These are phyloP conservation scores for Papilio xuthus DNA, from an alignment of 1,140 invertebrate genomes.

Conservation along the genomic window DNA sequence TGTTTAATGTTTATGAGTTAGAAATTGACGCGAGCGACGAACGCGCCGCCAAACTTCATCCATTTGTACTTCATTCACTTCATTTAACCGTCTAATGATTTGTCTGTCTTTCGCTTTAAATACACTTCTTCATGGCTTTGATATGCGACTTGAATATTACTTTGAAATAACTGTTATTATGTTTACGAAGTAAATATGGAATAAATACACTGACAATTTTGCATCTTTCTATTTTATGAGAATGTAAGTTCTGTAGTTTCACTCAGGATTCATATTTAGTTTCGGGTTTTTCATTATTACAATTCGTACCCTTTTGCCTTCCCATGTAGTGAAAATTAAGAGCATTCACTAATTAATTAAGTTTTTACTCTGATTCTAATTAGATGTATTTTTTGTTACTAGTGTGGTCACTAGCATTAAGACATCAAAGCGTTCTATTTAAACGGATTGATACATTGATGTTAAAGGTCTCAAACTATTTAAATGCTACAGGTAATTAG, in stretches of 20 bases:
- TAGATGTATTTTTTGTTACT: background rate
- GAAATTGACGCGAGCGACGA: constrained; percentile 64
- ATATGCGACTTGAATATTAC: constrained; percentile 60
- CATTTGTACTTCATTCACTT: constrained; percentile 60
- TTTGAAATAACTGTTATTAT: constrained; percentile 45
- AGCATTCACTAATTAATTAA: constrained; percentile 4
- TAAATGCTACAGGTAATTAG: constrained; percentile 64
- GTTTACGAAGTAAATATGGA: background rate
- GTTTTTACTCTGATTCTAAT: background rate
- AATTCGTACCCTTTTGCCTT: background rate
- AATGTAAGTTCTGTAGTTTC: no score
- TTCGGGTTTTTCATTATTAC: no score
- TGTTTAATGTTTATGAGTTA: constrained; percentile 68
- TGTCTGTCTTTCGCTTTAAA: constrained; percentile 43
- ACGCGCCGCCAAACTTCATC: constrained; percentile 55
- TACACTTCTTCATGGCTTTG: constrained; percentile 47
- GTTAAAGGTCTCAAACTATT: constrained; percentile 64
- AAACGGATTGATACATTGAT: constrained; percentile 74
- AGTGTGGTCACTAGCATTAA: background rate
- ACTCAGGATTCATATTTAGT: no score
- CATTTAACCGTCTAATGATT: constrained; percentile 63
- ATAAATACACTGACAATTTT: background rate
- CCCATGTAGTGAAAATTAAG: background rate
- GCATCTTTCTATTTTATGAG: no score
- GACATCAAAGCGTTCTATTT: constrained; percentile 53